Conservation (phyloP, 1,140 invertebrate genomes). For the Pogonognathellus flavescens region DNA sequence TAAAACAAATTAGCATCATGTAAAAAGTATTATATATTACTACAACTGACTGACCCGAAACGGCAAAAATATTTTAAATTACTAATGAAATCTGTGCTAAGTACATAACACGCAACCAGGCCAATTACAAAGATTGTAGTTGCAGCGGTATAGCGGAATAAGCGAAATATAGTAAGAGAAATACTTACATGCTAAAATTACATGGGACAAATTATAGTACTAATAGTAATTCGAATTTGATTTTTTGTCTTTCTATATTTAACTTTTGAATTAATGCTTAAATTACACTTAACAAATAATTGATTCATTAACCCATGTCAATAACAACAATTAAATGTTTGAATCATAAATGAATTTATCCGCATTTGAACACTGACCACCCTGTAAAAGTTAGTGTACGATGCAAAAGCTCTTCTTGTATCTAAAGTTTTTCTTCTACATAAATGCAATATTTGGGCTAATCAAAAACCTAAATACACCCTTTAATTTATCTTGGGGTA, state of each 20-base stretch:
- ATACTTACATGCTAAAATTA: background rate
- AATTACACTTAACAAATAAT: background rate
- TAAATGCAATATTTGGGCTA: no score
- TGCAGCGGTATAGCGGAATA: no score
- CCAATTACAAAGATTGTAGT: background rate
- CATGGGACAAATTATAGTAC: background rate
- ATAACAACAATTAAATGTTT: no score
- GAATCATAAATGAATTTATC: no score
- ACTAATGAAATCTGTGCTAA: background rate
- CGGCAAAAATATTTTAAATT: background rate
- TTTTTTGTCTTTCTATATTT: background rate
- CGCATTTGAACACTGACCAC: no score
- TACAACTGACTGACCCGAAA: constrained; percentile 39
- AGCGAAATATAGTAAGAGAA: background rate
- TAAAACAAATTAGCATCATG: background rate
- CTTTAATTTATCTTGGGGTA: no score
- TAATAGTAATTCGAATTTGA: background rate
- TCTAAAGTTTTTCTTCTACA: no score
- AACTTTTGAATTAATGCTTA: background rate
- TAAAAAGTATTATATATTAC: constrained; percentile 45
- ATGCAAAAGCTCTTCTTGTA: no score
- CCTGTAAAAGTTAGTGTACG: no score
- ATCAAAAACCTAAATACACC: no score
- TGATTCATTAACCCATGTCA: background rate
- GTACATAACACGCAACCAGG: background rate